These are phyloP conservation scores for Mastigias papua DNA, from an alignment of 30 jellyfish, hydroid and myxozoan species.

Conservation along the genomic window DNA sequence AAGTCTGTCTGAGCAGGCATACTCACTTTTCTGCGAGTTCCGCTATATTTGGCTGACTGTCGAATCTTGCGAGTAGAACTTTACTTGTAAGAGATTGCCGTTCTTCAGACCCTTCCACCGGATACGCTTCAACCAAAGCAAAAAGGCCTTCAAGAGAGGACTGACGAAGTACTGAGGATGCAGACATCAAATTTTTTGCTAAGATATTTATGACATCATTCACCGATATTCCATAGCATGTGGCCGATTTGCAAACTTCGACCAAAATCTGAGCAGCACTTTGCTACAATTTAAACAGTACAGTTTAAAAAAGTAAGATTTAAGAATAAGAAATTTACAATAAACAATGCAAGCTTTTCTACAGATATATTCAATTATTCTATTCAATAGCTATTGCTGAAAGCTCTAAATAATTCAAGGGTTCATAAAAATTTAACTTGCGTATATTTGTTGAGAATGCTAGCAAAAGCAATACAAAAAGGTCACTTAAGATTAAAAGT, in stretches of 20 bases:
- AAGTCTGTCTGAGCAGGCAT: no score
- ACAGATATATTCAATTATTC: neutral
- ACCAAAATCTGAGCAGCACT: conserved; percentile 75
- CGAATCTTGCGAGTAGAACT: conserved; percentile 78
- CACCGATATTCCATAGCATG: conserved; percentile 62
- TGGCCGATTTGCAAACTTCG: conserved; percentile 88
- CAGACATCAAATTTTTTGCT: conserved; percentile 71
- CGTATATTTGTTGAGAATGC: no score
- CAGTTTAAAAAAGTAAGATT: neutral
- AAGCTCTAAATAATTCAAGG: no score
- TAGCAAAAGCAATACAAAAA: no score
- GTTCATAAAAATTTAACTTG: no score
- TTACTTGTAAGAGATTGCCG: conserved; percentile 74
- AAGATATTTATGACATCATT: conserved; percentile 51
- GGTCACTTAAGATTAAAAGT: no score
- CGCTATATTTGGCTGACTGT: conserved; percentile 54
- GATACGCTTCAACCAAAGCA: conserved; percentile 49
- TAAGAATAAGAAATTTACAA: no score
- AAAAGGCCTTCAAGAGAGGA: conserved; percentile 85
- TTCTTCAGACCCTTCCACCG: conserved; percentile 31
- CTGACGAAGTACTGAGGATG: conserved; percentile 75
- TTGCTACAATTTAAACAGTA: conserved; percentile 31
- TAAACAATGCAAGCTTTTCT: neutral
- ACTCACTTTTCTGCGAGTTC: conserved; percentile 84
- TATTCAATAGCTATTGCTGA: no score